phyloP scores from a whole-genome alignment of 1,140 invertebrate species.

The Drosophila saltans region DNA sequence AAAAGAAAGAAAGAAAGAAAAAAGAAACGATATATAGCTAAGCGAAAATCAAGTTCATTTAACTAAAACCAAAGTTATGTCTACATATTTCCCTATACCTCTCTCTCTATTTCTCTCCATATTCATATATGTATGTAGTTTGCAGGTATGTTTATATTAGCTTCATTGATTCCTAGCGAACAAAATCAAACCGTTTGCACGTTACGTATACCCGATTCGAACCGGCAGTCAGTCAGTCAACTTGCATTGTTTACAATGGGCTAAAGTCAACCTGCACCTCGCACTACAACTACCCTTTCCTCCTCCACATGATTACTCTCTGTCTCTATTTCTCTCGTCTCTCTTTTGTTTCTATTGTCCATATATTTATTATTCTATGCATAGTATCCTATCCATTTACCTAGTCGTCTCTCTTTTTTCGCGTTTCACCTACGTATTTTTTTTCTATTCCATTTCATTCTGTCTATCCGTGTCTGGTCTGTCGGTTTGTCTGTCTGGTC shows the following conservation, averaged over 20 bases:
- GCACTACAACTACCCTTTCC: not conserved
- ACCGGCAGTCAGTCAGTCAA: conserved; percentile 26
- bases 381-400: conserved; percentile 73
- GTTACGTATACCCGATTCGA: conserved; percentile 37
- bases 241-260: conserved; percentile 65
- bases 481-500: conserved; percentile 10
- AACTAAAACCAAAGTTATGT: conserved; percentile 1
- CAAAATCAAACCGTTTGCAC: conserved; percentile 19
- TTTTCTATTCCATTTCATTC: conserved; percentile 44
- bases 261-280: conserved; percentile 1
- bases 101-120: not conserved
- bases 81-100: too few relatives aligned
- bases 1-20: conserved; percentile 29
- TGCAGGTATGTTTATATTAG: conserved; percentile 68
- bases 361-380: conserved; percentile 77
- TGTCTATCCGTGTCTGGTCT: conserved; percentile 20
- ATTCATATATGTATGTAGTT: not conserved
- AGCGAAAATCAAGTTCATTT: conserved; percentile 67
- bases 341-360: conserved; percentile 36
- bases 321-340: conserved; percentile 27
- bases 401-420: conserved; percentile 26
- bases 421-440: too few relatives aligned
- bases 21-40: not conserved
- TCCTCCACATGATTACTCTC: conserved; percentile 1
- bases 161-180: conserved; percentile 46